Evolutionary conservation across 92 coral and sea anemone species (phyloP).

Genomic region (Desmophyllum pertusum): DNA sequence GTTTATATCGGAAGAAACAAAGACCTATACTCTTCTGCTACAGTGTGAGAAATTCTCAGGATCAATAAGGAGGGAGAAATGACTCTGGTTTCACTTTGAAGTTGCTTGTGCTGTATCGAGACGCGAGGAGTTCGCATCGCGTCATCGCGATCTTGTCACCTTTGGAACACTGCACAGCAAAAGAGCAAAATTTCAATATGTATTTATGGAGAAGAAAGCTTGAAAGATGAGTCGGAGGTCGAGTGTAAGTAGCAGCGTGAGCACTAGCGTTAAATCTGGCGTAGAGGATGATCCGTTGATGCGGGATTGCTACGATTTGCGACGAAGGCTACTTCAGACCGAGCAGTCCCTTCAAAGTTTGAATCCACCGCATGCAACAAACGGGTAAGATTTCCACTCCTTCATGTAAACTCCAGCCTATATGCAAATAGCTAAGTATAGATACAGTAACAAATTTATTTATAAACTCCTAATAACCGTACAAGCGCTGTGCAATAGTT

Average conservation of each 20-base stretch:
- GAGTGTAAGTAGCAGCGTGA: conserved; percentile 86
- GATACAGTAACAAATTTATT: neutral
- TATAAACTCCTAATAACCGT: neutral
- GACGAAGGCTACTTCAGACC: conserved; percentile 93
- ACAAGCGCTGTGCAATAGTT: neutral
- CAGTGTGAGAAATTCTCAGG: neutral
- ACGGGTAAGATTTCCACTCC: conserved; percentile 63
- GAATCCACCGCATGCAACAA: conserved; percentile 83
- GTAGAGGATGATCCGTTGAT: conserved; percentile 94
- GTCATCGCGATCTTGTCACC: conserved; percentile 23
- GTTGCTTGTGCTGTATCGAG: neutral
- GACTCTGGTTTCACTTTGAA: neutral
- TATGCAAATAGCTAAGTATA: neutral
- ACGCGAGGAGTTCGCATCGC: neutral
- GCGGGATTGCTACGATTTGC: conserved; percentile 95
- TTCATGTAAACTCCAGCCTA: no score
- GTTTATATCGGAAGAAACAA: no score
- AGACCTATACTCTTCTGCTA: neutral
- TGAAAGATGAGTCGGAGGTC: conserved; percentile 95
- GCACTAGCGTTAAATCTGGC: conserved; percentile 88
- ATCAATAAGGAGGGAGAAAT: neutral
- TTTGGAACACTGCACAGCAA: conserved; percentile 2
- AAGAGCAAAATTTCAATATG: conserved; percentile 31
- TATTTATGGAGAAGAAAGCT: conserved; percentile 14
- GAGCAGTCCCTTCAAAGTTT: conserved; percentile 95